These are phyloP conservation scores for Manis javanica DNA, from an alignment of 2,797 vertebrate genomes.

Conservation along the genomic window DNA sequence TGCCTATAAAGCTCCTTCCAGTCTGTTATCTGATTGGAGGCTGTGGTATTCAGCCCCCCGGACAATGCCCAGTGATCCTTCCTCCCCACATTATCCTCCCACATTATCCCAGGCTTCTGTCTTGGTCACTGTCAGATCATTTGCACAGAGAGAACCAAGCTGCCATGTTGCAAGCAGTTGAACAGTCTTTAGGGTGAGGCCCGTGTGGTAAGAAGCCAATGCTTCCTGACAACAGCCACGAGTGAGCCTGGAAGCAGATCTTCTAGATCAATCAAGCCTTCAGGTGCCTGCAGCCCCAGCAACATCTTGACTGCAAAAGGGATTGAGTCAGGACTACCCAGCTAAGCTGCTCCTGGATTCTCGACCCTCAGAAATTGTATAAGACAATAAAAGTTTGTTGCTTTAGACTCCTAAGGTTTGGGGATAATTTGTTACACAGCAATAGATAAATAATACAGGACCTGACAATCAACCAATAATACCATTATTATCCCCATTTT, in stretches of 20 bases:
- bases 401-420: slow-evolving; percentile 27
- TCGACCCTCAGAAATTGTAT: not conserved
- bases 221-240: not conserved
- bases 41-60: not conserved
- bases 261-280: not conserved
- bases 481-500: not conserved
- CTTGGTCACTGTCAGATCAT: not conserved
- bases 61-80: not conserved
- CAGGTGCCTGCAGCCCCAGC: not conserved
- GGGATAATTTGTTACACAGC: not conserved
- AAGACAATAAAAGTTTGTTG: not conserved
- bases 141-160: not conserved
- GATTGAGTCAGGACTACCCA: not conserved
- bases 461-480: not conserved
- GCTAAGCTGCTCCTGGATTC: not conserved
- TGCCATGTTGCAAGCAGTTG: not conserved
- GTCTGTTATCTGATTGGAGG: not conserved
- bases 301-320: not conserved
- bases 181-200: not conserved
- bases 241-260: not conserved
- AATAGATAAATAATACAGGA: not conserved
- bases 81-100: not conserved
- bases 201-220: not conserved
- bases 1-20: not conserved
- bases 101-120: not conserved